These are phyloP conservation scores for Bedellia somnulentella DNA, from an alignment of 2,888 invertebrate genomes.

Conservation along the genomic window DNA sequence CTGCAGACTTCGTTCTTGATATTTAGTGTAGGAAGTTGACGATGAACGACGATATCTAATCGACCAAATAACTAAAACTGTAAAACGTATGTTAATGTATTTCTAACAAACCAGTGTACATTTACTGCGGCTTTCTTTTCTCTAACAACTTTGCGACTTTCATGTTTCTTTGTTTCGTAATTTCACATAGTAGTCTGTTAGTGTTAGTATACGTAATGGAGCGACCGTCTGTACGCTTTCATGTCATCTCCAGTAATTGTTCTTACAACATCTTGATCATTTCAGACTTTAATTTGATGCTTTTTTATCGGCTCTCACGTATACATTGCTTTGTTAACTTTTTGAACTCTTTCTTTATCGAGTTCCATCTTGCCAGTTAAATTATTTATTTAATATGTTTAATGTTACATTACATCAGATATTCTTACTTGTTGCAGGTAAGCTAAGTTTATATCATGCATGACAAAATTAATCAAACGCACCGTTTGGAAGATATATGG, in stretches of 20 bases:
- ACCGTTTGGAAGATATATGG: too few species aligned
- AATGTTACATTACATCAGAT: slow-evolving; percentile 2
- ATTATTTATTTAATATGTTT: too few species aligned
- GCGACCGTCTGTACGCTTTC: slow-evolving; percentile 28
- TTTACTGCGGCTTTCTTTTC: slow-evolving; percentile 35
- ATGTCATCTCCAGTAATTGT: slow-evolving; percentile 34
- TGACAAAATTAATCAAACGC: too few species aligned
- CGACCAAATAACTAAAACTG: neutral
- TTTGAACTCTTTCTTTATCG: slow-evolving; percentile 19
- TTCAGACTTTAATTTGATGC: slow-evolving; percentile 17
- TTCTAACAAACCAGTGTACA: neutral
- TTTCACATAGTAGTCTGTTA: slow-evolving; percentile 25
- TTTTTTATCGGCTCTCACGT: neutral
- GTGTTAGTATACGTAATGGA: slow-evolving; percentile 29
- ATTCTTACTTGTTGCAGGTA: slow-evolving; percentile 42
- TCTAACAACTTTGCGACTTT: slow-evolving; percentile 33
- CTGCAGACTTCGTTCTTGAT: too few species aligned
- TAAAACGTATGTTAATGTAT: neutral
- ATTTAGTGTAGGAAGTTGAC: too few species aligned
- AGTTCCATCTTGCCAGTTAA: too few species aligned
- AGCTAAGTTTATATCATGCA: slow-evolving; percentile 15
- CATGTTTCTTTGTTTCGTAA: slow-evolving; percentile 47
- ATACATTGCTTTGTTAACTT: slow-evolving; percentile 21
- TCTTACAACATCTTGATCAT: slow-evolving; percentile 31
- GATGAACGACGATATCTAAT: too few species aligned